Percentiles rank a stretch among this genome's conserved stretches.
These are phyloP conservation scores for Limonius californicus DNA, from an alignment of 1,140 invertebrate species.

Conservation along the genomic window DNA sequence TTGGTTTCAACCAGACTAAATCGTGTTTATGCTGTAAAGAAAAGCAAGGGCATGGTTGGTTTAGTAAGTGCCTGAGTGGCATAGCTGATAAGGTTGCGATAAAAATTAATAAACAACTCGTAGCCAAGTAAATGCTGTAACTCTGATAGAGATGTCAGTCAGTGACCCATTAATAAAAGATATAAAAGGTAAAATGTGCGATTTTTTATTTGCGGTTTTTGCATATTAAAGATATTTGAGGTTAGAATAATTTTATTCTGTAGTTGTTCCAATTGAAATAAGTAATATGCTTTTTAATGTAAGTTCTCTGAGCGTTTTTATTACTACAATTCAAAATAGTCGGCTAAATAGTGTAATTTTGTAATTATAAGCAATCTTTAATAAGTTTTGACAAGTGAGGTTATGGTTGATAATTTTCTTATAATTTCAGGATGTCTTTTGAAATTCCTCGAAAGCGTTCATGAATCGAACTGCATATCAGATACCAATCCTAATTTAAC, in stretches of 20 bases:
- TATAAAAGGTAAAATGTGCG: constrained; percentile 51
- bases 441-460: constrained; percentile 45
- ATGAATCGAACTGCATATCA: constrained; percentile 19
- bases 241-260: too few relatives aligned
- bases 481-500: constrained; percentile 35
- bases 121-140: neutral
- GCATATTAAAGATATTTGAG: too few relatives aligned
- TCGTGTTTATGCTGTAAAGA: neutral
- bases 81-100: neutral
- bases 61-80: neutral
- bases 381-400: too few relatives aligned
- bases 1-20: neutral
- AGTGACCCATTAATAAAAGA: constrained; percentile 54
- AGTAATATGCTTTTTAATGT: too few relatives aligned
- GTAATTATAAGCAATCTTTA: too few relatives aligned
- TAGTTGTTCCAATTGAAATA: too few relatives aligned
- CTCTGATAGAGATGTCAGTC: constrained; percentile 48
- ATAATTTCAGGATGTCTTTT: constrained; percentile 47
- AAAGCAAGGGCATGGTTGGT: neutral
- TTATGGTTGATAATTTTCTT: too few relatives aligned
- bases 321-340: too few relatives aligned
- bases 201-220: too few relatives aligned
- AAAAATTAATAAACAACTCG: neutral
- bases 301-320: too few relatives aligned
- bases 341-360: too few relatives aligned